These are phyloP conservation scores for Prochilodus magdalenae DNA, from an alignment of 2,113 vertebrate species.

Conservation along the genomic window DNA sequence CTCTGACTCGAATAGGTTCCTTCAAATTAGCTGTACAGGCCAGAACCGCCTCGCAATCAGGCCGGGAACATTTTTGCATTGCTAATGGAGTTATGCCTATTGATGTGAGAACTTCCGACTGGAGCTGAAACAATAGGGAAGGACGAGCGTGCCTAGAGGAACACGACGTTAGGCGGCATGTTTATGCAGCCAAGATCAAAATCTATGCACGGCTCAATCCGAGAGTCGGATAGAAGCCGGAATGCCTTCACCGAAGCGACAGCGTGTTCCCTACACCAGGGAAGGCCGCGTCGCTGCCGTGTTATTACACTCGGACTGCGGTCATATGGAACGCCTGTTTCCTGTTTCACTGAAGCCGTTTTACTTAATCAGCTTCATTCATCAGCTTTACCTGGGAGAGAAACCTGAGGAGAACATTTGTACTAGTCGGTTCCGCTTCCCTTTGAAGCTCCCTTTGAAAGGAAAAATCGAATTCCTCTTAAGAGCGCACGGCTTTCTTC, in stretches of 20 bases:
- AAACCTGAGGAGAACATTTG: conserved; percentile 1
- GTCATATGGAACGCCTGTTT: not conserved
- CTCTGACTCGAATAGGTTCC: not conserved
- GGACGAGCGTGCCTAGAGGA: not conserved
- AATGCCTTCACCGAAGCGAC: not conserved
- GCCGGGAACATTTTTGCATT: conserved; percentile 27
- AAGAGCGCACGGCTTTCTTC: not conserved
- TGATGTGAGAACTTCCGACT: not conserved
- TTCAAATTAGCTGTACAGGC: not conserved
- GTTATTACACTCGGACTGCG: not conserved
- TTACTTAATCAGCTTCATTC: not conserved
- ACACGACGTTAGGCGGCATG: not conserved
- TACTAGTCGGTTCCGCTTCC: not conserved
- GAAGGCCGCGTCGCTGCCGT: too few relatives aligned
- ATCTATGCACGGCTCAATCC: not conserved
- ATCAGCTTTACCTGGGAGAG: not conserved
- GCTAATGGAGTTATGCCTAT: conserved; percentile 42
- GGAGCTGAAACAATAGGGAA: not conserved
- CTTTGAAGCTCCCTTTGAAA: not conserved
- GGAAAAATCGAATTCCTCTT: not conserved
- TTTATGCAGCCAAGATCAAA: too few relatives aligned
- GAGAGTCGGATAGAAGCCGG: too few relatives aligned
- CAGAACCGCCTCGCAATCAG: not conserved
- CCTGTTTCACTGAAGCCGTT: not conserved
- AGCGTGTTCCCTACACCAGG: too few relatives aligned